phyloP scores from a whole-genome alignment of 2,113 vertebrate genomes.

The Nothoprocta pentlandii region DNA sequence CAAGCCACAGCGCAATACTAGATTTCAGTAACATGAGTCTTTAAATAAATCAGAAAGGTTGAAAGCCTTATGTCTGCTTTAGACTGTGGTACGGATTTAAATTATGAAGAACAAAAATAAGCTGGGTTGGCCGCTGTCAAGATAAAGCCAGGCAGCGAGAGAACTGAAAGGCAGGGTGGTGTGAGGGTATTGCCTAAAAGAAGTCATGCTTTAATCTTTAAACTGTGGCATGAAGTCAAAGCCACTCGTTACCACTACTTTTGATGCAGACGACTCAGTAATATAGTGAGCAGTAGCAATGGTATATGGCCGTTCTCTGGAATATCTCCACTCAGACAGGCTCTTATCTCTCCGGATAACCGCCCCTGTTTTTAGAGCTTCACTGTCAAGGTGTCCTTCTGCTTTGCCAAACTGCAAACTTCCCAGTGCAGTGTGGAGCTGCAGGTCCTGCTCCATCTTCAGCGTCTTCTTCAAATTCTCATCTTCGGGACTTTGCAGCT shows the following conservation, averaged over 20 bases:
- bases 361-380: slow-evolving; percentile 65
- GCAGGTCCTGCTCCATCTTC: slow-evolving; percentile 28
- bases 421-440: slow-evolving; percentile 34
- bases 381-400: slow-evolving; percentile 45
- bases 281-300: slow-evolving; percentile 82
- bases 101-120: slow-evolving; percentile 73
- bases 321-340: slow-evolving; percentile 79
- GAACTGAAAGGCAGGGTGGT: slow-evolving; percentile 69
- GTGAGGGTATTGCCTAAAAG: slow-evolving; percentile 73
- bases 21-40: slow-evolving; percentile 54
- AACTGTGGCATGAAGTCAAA: slow-evolving; percentile 62
- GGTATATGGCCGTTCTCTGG: slow-evolving; percentile 79
- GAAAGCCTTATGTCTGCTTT: slow-evolving; percentile 62
- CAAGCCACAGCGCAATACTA: slow-evolving; percentile 72
- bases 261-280: slow-evolving; percentile 81
- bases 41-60: slow-evolving; percentile 63
- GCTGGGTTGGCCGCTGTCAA: slow-evolving; percentile 79
- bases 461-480: slow-evolving; percentile 60
- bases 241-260: slow-evolving; percentile 87
- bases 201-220: slow-evolving; percentile 82
- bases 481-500: slow-evolving; percentile 76
- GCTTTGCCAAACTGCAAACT: slow-evolving; percentile 20
- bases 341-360: slow-evolving; percentile 77
- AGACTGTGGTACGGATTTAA: slow-evolving; percentile 53
- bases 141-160: slow-evolving; percentile 81